Conservation (phyloP, 2,797 vertebrate species). For the Cossypha dichroa region DNA sequence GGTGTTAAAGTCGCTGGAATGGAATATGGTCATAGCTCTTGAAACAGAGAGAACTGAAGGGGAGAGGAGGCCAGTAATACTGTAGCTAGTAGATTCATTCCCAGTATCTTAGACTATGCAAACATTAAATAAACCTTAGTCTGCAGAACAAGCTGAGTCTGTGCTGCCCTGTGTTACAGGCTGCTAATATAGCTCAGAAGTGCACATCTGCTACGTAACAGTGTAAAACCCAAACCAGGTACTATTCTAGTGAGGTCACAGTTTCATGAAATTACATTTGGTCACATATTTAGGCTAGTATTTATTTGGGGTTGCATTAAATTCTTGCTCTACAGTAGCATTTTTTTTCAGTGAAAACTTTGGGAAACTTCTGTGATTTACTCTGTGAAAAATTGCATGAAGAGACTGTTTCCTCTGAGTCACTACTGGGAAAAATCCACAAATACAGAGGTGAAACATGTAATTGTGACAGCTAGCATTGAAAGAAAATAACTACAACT, state of each 20-base stretch:
- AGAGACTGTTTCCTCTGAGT: constrained; percentile 6
- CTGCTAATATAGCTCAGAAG: background rate
- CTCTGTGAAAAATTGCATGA: background rate
- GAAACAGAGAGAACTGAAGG: background rate
- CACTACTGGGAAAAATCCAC: background rate
- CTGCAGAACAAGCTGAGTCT: background rate
- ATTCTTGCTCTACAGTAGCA: background rate
- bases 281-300: background rate
- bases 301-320: background rate
- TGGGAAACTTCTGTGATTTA: background rate
- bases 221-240: background rate
- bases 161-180: background rate
- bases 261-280: background rate
- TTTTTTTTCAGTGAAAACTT: background rate
- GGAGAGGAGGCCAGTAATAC: background rate
- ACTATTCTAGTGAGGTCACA: background rate
- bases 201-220: background rate
- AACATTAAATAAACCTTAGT: background rate
- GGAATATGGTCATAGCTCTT: background rate
- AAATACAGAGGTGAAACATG: background rate
- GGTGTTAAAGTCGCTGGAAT: background rate
- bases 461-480: background rate
- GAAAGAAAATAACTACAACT: background rate
- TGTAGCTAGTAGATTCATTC: background rate
- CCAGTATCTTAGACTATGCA: background rate